Evolutionary conservation across 2,888 invertebrate genomes (phyloP).

Genomic region (Hypsopygia costalis): DNA sequence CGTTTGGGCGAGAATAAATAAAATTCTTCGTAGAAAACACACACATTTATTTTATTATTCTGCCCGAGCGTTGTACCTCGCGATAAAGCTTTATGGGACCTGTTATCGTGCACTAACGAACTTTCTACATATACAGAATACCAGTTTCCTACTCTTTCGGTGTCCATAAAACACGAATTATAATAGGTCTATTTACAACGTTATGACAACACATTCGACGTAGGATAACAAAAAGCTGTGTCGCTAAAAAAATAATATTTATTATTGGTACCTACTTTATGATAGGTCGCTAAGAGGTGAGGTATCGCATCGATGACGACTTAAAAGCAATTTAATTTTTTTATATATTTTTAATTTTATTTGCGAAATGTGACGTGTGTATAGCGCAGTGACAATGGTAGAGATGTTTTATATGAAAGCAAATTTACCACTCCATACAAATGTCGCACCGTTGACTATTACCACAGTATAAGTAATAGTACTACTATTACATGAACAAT

Average conservation of each 20-base stretch:
- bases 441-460: too few relatives aligned
- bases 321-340: neutral
- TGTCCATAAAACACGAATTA: constrained; percentile 9
- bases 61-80: constrained; percentile 51
- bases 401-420: too few relatives aligned
- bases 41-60: constrained; percentile 74
- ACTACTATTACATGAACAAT: too few relatives aligned
- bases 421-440: too few relatives aligned
- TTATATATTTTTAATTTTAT: neutral
- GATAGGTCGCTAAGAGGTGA: too few relatives aligned
- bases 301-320: neutral
- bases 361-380: too few relatives aligned
- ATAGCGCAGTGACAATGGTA: too few relatives aligned
- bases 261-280: constrained; percentile 1
- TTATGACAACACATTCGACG: neutral
- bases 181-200: neutral
- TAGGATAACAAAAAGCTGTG: neutral
- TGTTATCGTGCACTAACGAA: constrained; percentile 63
- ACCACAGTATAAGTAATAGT: too few relatives aligned
- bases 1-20: constrained; percentile 72
- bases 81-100: constrained; percentile 72
- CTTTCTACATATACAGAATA: constrained; percentile 41
- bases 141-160: constrained; percentile 6
- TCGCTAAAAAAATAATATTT: neutral
- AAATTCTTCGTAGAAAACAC: constrained; percentile 72